Percentiles rank a stretch among this genome's conserved stretches.
These are phyloP conservation scores for Rhynchonycteris naso DNA, from an alignment of 2,797 vertebrate genomes.

Conservation along the genomic window DNA sequence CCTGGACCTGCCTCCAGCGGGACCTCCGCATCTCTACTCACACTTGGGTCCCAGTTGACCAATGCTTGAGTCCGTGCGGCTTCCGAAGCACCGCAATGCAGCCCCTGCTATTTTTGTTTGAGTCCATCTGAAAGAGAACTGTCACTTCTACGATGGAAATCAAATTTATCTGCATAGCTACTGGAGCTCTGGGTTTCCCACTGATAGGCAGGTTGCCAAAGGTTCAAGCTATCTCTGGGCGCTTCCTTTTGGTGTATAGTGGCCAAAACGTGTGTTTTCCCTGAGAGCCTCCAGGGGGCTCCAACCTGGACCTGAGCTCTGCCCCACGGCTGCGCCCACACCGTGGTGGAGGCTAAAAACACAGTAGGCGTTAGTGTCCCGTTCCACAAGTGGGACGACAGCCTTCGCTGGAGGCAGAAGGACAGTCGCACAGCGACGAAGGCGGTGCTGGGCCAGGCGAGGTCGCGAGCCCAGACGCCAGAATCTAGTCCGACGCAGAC, in stretches of 20 bases:
- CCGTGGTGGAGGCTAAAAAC: neutral
- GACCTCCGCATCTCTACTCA: too few species aligned
- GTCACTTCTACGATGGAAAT: neutral
- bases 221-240: too few species aligned
- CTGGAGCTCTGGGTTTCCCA: neutral
- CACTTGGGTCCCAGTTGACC: neutral
- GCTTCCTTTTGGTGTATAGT: neutral
- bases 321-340: neutral
- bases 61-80: neutral
- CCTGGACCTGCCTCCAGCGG: too few species aligned
- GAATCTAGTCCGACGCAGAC: neutral
- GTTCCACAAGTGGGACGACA: neutral
- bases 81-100: neutral
- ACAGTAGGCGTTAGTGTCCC: neutral
- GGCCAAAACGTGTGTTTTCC: neutral
- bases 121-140: neutral
- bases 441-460: neutral
- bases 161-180: neutral
- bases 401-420: neutral
- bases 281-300: neutral
- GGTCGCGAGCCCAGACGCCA: neutral
- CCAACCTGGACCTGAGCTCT: neutral
- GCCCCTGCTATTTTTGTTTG: neutral
- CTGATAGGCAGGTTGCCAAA: neutral
- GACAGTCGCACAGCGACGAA: neutral